Evolutionary conservation across 2,113 vertebrate species (phyloP), one percentile per base, ranked within the genome.

Genomic region (Triplophysa siluroides): DNA sequence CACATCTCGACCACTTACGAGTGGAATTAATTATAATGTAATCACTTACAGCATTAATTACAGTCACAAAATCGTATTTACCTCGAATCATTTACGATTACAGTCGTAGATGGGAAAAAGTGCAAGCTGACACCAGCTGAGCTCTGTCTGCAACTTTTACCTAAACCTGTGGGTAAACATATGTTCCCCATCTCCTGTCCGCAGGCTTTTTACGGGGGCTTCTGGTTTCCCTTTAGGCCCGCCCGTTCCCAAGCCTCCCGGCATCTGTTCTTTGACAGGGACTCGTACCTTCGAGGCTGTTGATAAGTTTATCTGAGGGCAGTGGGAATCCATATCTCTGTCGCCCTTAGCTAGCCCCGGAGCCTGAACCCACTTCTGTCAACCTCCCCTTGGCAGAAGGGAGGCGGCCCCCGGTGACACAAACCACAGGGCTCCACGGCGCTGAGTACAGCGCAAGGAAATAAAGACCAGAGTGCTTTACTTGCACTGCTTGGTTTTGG

Each of bases 271-370:
- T 86, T 83, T 88, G 76, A 84, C 84, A 65, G 72, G 76, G 78
- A 76, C 71, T 62, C 71, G 69, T 76, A 47, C 80, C 45, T 81
- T 68, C 19, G 78, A 82, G 79, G 72, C 78, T 82, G 47, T 52
- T 45, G 86, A 79, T 87, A 83, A 88, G 71, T 87, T 89, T 87
- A 83, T 81, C 77, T 84, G 81, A 58, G 72, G 88, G 80, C 76
- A 84, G 83, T 52, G 67, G 78, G 87, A 88, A 78, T 83, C 74
- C 81, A 86, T 78, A 87, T 85, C 85, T 81, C 86, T 78, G 85
- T 86, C 85, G 82, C 86, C 82, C 74, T 16, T 21, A 74, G 86
- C 84, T 68, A 81, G 68, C 80, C 82, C 85, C 75, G 80, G 70
- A 69, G 86, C 81, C 81, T 60, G 11, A 69, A 78, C 81, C 69